phyloP scores from a whole-genome alignment of 2,113 vertebrate species.

The Pituophis catenifer region DNA sequence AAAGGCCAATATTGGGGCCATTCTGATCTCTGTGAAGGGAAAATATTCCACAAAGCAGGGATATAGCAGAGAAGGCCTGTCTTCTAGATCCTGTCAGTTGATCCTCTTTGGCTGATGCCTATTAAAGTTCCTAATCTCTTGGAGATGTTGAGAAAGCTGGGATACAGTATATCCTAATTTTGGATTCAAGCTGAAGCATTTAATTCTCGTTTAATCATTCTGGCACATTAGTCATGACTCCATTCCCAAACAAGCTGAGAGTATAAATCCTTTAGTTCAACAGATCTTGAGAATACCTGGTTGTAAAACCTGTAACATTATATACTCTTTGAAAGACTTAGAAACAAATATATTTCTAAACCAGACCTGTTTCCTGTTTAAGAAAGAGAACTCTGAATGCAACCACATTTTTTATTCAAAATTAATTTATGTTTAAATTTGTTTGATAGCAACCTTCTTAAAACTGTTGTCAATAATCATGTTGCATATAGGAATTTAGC shows the following conservation, averaged over 20 bases:
- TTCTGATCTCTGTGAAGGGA: not conserved
- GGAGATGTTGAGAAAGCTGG: not conserved
- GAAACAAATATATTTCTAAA: not conserved
- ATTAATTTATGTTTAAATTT: not conserved
- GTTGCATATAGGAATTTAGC: not conserved
- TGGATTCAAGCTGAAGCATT: not conserved
- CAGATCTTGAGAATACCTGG: not conserved
- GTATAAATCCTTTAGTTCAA: not conserved
- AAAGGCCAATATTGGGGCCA: not conserved
- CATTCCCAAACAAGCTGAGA: not conserved
- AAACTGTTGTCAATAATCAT: not conserved
- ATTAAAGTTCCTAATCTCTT: not conserved
- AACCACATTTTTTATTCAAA: not conserved
- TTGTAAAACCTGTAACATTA: not conserved
- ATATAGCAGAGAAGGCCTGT: not conserved
- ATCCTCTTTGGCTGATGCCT: not conserved
- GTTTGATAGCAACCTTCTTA: not conserved
- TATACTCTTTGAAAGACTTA: not conserved
- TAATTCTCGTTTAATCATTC: not conserved
- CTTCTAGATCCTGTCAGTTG: not conserved
- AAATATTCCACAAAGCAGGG: not conserved
- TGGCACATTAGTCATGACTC: not conserved
- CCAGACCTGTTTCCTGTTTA: not conserved
- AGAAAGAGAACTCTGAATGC: not conserved
- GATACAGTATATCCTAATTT: not conserved